A percentile compares a stretch with the other conserved stretches of the same genome.
Conservation (phyloP, 2,797 vertebrate genomes). For the Centropyge bicolor region DNA sequence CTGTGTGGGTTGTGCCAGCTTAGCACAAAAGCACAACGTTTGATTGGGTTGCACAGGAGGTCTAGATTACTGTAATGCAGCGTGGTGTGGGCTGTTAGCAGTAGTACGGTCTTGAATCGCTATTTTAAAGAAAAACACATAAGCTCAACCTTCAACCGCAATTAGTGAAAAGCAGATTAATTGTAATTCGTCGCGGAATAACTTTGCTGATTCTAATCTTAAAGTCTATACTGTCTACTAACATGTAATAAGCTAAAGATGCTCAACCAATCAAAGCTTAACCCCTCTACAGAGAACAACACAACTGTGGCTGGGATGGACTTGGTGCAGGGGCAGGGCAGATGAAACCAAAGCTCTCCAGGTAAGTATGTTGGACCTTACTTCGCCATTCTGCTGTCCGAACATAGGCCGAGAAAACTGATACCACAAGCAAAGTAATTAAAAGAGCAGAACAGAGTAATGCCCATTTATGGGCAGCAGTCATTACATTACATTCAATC, state of each 20-base stretch:
- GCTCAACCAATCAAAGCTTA: neutral
- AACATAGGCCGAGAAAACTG: conserved; percentile 8
- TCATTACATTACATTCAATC: conserved; percentile 16
- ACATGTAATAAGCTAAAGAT: neutral
- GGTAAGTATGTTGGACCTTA: neutral
- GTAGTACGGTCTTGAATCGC: neutral
- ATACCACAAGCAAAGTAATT: neutral
- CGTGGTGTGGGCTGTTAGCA: conserved; percentile 24
- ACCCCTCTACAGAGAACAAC: neutral
- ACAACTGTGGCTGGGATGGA: neutral
- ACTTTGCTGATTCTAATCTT: conserved; percentile 12
- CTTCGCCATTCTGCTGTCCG: neutral
- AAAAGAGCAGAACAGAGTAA: conserved; percentile 3
- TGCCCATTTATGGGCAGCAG: conserved; percentile 26
- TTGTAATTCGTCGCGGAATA: neutral
- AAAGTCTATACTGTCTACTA: neutral
- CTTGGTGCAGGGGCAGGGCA: neutral
- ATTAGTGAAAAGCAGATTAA: conserved; percentile 18
- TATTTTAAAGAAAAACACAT: conserved; percentile 20
- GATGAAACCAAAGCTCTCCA: neutral
- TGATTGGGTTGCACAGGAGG: conserved; percentile 53
- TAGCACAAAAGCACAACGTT: conserved; percentile 62
- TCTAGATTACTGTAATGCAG: conserved; percentile 45
- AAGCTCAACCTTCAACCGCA: conserved; percentile 23
- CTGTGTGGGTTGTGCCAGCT: conserved; percentile 69